Evolutionary conservation across 2,113 vertebrate genomes (phyloP), one percentile per base, ranked within the genome.

Genomic region (Uria aalge): DNA sequence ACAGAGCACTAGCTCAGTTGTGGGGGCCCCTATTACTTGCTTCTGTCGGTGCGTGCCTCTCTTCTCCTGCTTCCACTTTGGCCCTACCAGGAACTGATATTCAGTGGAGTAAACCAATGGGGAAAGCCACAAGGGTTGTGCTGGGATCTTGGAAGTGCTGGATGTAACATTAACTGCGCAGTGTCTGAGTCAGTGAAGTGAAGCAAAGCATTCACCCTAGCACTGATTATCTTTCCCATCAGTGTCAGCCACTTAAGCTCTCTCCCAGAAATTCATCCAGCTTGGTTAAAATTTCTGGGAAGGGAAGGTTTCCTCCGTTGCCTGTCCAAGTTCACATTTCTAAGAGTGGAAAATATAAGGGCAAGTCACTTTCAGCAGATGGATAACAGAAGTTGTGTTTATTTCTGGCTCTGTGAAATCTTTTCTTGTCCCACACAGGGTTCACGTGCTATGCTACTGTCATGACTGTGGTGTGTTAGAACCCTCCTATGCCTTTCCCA

Each of bases 241-340:
- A 91, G 20, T 79, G 89, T 94, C 91, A 87, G 92, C 84, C 95
- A 94, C 89, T 95, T 92, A 85, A 87, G 73, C 34, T 91, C 8
- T 87, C 88, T 94, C 92, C 64, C 91, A 96, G 94, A 96, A 97
- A 88, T 85, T 79, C 71, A 92, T 91, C 80, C 77, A 83, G 50
- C 73, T 94, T 92, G 94, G 96, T 97, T 95, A 95, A 91, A 87
- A 85, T 88, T 97, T 97, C 94, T 97, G 95, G 96, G 95, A 97
- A 97, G 43, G 32, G 41, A 96, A 95, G 84, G 5, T 95, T 95
- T 96, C 26, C 71, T 95, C 63, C 38, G 0, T 88, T 94, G 78
- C 27, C 55, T 62, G 43, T 94, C 93, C 95, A 97, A 97, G 79
- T 95, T 77, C 96, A 91, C 80, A 94, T 69, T n/a, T 84, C 32